Percentiles rank a stretch among this genome's conserved stretches.
phyloP scores from a whole-genome alignment of 2,888 invertebrate species.

The Drosophila lacicola region DNA sequence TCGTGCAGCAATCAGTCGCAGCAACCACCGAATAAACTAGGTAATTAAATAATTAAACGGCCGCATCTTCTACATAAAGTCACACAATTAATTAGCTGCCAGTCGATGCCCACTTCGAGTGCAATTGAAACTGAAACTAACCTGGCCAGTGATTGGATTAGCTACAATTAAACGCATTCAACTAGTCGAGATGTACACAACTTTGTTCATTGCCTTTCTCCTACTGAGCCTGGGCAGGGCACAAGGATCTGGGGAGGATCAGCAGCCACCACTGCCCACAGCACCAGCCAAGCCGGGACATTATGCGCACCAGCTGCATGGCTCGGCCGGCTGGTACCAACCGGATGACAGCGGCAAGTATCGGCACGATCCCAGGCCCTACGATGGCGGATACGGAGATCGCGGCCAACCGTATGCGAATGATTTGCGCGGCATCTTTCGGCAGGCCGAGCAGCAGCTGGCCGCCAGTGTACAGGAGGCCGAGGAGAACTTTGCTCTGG shows the following conservation, averaged over 20 bases:
- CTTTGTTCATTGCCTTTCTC: slow-evolving; percentile 36
- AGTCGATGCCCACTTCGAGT: slow-evolving; percentile 2
- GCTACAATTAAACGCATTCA: slow-evolving; percentile 54
- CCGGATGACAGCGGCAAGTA: slow-evolving; percentile 87
- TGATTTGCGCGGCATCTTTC: slow-evolving; percentile 59
- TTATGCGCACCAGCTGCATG: slow-evolving; percentile 76
- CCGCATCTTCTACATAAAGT: slow-evolving; percentile 56
- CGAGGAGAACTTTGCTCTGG: slow-evolving; percentile 50
- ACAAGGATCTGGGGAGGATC: slow-evolving; percentile 10
- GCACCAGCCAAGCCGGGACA: slow-evolving; percentile 55
- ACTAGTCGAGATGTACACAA: slow-evolving; percentile 60
- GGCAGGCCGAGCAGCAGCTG: slow-evolving; percentile 54
- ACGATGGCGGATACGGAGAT: slow-evolving; percentile 86
- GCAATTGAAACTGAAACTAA: slow-evolving; percentile 49
- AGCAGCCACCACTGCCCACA: slow-evolving; percentile 23
- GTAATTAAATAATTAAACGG: slow-evolving; percentile 53
- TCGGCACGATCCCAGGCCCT: slow-evolving; percentile 86
- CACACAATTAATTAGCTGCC: slow-evolving; percentile 46
- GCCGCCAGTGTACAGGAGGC: slow-evolving; percentile 53
- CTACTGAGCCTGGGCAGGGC: slow-evolving; percentile 8
- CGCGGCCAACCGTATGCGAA: slow-evolving; percentile 83
- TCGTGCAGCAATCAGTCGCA: slow-evolving; percentile 14
- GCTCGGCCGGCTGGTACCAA: slow-evolving; percentile 86
- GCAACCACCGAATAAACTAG: slow-evolving; percentile 42
- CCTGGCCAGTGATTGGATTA: slow-evolving; percentile 50